Evolutionary conservation across 2,888 invertebrate species (phyloP), one percentile per base, ranked within the genome.

Genomic region (Microctonus hyperodae): DNA sequence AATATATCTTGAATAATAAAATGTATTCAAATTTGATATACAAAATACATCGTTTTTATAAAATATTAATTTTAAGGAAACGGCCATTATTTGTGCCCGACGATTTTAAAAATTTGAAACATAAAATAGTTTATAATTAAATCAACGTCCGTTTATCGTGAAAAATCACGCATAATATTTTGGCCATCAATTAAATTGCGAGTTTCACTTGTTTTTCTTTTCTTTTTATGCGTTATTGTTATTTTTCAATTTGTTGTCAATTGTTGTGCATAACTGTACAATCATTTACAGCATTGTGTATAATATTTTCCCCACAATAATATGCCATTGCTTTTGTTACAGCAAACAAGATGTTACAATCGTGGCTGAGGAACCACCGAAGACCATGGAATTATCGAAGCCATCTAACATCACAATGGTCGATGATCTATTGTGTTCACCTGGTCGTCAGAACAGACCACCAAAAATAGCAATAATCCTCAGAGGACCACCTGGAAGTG

Each of bases 401-500:
- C 74, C 76, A 10, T 76, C 81, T 53, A 86, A 85, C 71, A 83
- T 85, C 31, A 88, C 91, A 40, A 88, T 88, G 84, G 91, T 97
- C 74, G 95, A 96, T 79, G 96, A 97, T 81, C 85, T 98, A 68
- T 85, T 97, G 57, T 88, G 90, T 79, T 84, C 88, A 23, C 97
- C 97, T 1, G 94, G 94, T 9, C 88, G 97, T 57, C 86, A 88
- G 69, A 90, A 89, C 74, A 88, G 98, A 74, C 95, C 97, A 22
- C 87, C 87, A 11, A 89, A 89, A 82, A 91, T 98, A 75, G 94
- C 94, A 33, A 91, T 97, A 67, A 93, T 98, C 76, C 85, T 98
- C 59, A 87, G 98, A 82, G 98, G 98, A 4, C 91, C 94, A 16
- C 97, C 98, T 0, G 98, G 98, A 10, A 93, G 96, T 83, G 98